Percentiles rank a stretch among this genome's conserved stretches.
These are phyloP conservation scores for Cololabis saira DNA, from an alignment of 2,113 vertebrate genomes.

Conservation along the genomic window DNA sequence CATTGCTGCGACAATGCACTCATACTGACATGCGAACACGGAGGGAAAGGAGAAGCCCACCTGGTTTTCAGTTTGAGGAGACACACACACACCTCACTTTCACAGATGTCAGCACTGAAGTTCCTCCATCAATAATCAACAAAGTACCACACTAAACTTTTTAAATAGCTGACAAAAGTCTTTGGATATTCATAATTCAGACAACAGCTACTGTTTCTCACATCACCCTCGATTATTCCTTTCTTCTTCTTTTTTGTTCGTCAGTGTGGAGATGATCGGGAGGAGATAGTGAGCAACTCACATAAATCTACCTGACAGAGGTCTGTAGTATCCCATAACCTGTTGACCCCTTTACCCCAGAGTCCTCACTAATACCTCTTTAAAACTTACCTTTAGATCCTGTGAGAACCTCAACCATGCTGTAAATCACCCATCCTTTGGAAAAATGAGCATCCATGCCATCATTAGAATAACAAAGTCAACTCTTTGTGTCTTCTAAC, in stretches of 20 bases:
- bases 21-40: constrained; percentile 3
- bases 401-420: too few species aligned
- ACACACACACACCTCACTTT: constrained; percentile 41
- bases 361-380: constrained; percentile 1
- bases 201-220: constrained; percentile 67
- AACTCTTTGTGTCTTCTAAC: neutral
- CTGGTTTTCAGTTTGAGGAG: constrained; percentile 17
- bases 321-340: constrained; percentile 27
- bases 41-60: neutral
- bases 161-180: constrained; percentile 82
- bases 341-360: neutral
- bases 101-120: constrained; percentile 69
- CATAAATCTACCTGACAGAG: constrained; percentile 5
- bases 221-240: constrained; percentile 51
- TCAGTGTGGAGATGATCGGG: constrained; percentile 34
- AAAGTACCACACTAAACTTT: constrained; percentile 73
- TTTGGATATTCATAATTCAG: constrained; percentile 82
- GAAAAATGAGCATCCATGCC: too few species aligned
- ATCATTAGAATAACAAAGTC: too few species aligned
- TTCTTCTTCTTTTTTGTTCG: constrained; percentile 3
- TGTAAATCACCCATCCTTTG: too few species aligned
- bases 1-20: neutral
- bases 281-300: constrained; percentile 15
- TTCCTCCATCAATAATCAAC: constrained; percentile 76
- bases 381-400: neutral